Evolutionary conservation across 1,140 invertebrate genomes (phyloP).

Genomic region (Zaprionus vittiger): DNA sequence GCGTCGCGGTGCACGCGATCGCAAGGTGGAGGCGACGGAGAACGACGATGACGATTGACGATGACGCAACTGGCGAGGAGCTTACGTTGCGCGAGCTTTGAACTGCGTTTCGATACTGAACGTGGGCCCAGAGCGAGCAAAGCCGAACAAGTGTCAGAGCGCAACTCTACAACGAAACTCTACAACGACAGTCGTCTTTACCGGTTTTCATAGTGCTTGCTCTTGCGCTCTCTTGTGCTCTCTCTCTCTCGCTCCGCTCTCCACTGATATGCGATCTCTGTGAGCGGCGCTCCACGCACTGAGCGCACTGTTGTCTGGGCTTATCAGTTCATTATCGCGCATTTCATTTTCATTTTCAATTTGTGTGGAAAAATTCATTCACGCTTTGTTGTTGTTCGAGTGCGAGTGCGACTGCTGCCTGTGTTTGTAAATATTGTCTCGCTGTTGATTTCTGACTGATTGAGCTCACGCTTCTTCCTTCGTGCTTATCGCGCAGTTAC

Average conservation of each 20-base stretch:
- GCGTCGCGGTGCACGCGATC: slow-evolving; percentile 37
- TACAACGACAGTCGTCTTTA: slow-evolving; percentile 40
- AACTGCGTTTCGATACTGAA: slow-evolving; percentile 66
- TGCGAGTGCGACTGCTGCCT: not conserved
- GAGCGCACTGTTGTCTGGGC: slow-evolving; percentile 34
- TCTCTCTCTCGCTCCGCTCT: not conserved
- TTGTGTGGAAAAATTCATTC: slow-evolving; percentile 77
- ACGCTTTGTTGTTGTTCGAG: slow-evolving; percentile 54
- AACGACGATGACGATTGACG: slow-evolving; percentile 17
- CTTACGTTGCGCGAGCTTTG: slow-evolving; percentile 62
- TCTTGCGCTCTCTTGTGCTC: not conserved
- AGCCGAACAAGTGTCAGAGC: slow-evolving; percentile 71
- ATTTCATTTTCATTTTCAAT: slow-evolving; percentile 72
- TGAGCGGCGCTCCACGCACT: slow-evolving; percentile 53
- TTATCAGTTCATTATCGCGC: slow-evolving; percentile 74
- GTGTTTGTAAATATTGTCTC: slow-evolving; percentile 56
- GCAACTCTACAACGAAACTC: slow-evolving; percentile 60
- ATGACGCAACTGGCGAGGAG: slow-evolving; percentile 40
- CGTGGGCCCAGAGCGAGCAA: slow-evolving; percentile 32
- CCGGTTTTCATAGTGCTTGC: slow-evolving; percentile 51
- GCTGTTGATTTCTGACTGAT: slow-evolving; percentile 65
- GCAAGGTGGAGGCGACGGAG: slow-evolving; percentile 28
- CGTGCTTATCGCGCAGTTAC: slow-evolving; percentile 49
- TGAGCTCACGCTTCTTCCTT: slow-evolving; percentile 45
- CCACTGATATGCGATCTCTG: slow-evolving; percentile 61